Conservation (phyloP, 2,113 vertebrate species). For the Suricata suricatta region DNA sequence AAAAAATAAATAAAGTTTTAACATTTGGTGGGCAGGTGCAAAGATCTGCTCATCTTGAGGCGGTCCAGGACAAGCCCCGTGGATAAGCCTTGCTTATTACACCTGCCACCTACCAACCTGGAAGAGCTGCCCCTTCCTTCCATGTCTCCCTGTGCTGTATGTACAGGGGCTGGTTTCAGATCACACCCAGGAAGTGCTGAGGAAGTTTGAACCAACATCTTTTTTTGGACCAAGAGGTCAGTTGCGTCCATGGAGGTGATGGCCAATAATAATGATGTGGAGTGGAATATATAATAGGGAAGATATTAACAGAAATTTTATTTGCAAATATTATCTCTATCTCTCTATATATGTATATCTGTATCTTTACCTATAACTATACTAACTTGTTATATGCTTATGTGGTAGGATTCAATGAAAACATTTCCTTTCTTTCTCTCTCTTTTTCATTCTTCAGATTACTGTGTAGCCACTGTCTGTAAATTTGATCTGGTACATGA, state of each 20-base stretch:
- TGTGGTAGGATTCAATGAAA: neutral
- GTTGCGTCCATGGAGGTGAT: neutral
- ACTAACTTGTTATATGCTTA: neutral
- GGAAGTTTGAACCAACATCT: neutral
- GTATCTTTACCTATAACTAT: neutral
- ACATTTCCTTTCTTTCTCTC: neutral
- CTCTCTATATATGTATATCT: neutral
- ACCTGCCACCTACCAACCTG: neutral
- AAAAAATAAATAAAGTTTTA: neutral
- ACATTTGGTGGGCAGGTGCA: neutral
- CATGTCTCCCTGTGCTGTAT: neutral
- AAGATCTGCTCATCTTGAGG: neutral
- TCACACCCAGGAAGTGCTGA: neutral
- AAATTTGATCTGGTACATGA: neutral
- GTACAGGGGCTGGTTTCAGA: neutral
- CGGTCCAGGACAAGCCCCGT: neutral
- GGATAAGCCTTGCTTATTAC: neutral
- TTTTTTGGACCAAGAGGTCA: neutral
- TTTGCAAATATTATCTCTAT: neutral
- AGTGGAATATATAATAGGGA: neutral
- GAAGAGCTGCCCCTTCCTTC: neutral
- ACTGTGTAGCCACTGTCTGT: neutral
- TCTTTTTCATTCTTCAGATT: neutral
- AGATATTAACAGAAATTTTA: neutral
- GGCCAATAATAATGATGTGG: neutral